Conservation (phyloP, 2,113 vertebrate species). For the Eptatretus burgeri region DNA sequence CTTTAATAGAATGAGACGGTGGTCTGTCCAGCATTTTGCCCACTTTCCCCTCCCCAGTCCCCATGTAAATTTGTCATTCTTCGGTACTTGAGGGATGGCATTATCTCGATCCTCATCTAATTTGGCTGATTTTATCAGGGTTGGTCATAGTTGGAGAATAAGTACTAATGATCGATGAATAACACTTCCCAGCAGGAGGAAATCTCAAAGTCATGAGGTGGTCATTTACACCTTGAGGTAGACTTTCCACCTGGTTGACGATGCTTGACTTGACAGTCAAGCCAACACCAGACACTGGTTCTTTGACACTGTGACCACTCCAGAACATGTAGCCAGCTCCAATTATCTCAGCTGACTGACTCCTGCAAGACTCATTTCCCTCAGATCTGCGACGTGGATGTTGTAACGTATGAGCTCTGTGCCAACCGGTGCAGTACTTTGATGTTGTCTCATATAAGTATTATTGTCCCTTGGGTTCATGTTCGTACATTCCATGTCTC, state of each 20-base stretch:
- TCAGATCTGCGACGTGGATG: too few relatives aligned
- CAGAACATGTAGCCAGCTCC: too few relatives aligned
- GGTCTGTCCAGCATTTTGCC: too few relatives aligned
- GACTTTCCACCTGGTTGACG: slow-evolving; percentile 8
- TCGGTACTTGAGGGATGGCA: slow-evolving; percentile 4
- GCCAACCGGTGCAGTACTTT: too few relatives aligned
- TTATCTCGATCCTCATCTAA: slow-evolving; percentile 7
- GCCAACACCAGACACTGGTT: slow-evolving; percentile 8
- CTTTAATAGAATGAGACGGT: slow-evolving; percentile 3
- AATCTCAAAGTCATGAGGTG: slow-evolving; percentile 6
- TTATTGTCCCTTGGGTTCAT: too few relatives aligned
- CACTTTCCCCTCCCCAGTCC: neutral
- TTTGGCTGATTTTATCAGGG: slow-evolving; percentile 7
- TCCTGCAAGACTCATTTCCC: too few relatives aligned
- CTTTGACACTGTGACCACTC: too few relatives aligned
- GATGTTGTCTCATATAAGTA: too few relatives aligned
- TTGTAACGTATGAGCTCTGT: too few relatives aligned
- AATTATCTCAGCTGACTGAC: too few relatives aligned
- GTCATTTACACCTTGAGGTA: slow-evolving; percentile 8
- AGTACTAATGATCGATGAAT: slow-evolving; percentile 8
- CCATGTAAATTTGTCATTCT: slow-evolving; percentile 5
- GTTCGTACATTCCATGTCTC: too few relatives aligned
- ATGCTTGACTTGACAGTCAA: slow-evolving; percentile 4
- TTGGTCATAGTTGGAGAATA: slow-evolving; percentile 8
- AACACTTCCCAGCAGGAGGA: neutral